A percentile compares a stretch with the other conserved stretches of the same genome.
phyloP scores from a whole-genome alignment of 2,888 invertebrate genomes.

The Lycocerus yunnanus region DNA sequence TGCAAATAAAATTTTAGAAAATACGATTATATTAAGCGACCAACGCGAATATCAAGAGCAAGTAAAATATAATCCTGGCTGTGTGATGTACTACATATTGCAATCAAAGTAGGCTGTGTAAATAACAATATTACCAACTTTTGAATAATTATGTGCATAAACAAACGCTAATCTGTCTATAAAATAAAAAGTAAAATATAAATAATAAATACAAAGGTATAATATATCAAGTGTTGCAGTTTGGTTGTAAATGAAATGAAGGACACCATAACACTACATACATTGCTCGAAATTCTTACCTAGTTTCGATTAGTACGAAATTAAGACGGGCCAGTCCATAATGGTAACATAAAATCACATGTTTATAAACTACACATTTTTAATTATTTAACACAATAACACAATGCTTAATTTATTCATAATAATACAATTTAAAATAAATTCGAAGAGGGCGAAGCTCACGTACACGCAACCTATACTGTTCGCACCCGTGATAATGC shows the following conservation, averaged over 20 bases:
- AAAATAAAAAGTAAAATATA: neutral
- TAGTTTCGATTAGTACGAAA: slow-evolving; percentile 4
- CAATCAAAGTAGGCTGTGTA: slow-evolving; percentile 9
- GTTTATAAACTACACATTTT: slow-evolving; percentile 8
- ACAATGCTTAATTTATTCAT: slow-evolving; percentile 41
- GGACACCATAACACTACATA: slow-evolving; percentile 24
- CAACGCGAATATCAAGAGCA: neutral
- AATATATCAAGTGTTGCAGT: neutral
- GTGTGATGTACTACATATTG: slow-evolving; percentile 1
- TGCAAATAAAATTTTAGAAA: neutral
- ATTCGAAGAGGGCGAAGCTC: slow-evolving; percentile 46
- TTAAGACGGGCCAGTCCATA: neutral
- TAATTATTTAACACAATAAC: slow-evolving; percentile 44
- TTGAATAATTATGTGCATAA: neutral
- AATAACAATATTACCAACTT: slow-evolving; percentile 4
- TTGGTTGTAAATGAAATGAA: slow-evolving; percentile 8
- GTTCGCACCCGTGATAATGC: slow-evolving; percentile 47
- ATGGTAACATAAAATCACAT: neutral
- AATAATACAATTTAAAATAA: slow-evolving; percentile 49
- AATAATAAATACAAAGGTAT: neutral
- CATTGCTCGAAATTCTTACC: slow-evolving; percentile 22
- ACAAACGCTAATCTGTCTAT: neutral
- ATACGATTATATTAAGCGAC: neutral
- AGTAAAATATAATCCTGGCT: neutral
- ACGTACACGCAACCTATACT: slow-evolving; percentile 50